Percentiles rank a stretch among this genome's conserved stretches.
phyloP scores from a whole-genome alignment of 2,797 vertebrate species.

The Toxotes lorentzi region DNA sequence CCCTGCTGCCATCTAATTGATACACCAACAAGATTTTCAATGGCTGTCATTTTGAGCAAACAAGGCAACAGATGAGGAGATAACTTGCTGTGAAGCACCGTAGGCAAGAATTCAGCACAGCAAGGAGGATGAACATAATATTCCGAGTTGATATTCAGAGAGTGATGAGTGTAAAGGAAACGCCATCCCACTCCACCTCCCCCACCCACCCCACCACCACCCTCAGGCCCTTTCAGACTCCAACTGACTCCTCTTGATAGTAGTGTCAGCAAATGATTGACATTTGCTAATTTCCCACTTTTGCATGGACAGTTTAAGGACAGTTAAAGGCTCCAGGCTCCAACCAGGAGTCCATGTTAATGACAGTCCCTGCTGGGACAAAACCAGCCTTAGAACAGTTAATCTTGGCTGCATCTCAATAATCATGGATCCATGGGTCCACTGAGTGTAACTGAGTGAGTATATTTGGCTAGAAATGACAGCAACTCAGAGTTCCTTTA shows the following conservation, averaged over 20 bases:
- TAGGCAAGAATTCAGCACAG: conserved; percentile 61
- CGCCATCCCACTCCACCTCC: conserved; percentile 8
- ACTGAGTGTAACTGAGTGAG: conserved; percentile 4
- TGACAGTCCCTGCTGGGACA: conserved; percentile 59
- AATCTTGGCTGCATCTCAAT: conserved; percentile 15
- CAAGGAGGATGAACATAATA: conserved; percentile 61
- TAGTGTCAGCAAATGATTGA: conserved; percentile 73
- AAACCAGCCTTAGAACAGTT: conserved; percentile 41
- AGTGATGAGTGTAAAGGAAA: conserved; percentile 51
- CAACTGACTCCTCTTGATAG: conserved; percentile 50
- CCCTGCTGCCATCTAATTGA: conserved; percentile 60
- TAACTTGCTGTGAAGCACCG: conserved; percentile 52
- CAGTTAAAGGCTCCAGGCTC: conserved; percentile 61
- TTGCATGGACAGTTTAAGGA: conserved; percentile 59
- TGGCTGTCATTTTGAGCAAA: conserved; percentile 57
- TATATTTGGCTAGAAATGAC: conserved; percentile 2
- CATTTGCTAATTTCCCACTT: conserved; percentile 76
- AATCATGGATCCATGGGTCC: conserved; percentile 8
- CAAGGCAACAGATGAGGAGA: conserved; percentile 52
- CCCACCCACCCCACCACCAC: not conserved
- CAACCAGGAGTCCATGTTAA: conserved; percentile 67
- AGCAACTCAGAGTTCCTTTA: not conserved
- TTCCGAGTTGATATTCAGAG: conserved; percentile 65
- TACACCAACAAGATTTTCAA: conserved; percentile 51
- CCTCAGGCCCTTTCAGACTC: conserved; percentile 47